A percentile compares a stretch with the other conserved stretches of the same genome.
Evolutionary conservation across 2,888 invertebrate genomes (phyloP).

Genomic region (Cotesia congregata): DNA sequence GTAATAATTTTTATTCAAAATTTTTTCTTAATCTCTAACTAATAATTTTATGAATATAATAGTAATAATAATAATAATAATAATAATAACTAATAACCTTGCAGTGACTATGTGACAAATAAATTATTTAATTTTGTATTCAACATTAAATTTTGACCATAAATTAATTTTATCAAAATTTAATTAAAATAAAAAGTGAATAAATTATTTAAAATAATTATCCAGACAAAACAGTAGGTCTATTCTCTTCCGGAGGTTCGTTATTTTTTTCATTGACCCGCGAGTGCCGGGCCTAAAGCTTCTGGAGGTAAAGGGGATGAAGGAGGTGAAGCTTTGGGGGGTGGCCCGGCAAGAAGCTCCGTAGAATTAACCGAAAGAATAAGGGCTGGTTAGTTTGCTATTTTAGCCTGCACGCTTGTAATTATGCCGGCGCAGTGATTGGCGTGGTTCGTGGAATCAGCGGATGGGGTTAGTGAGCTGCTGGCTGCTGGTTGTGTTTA

Average conservation of each 20-base stretch:
- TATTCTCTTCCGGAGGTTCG: constrained; percentile 43
- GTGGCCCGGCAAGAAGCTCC: constrained; percentile 29
- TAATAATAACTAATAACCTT: too few relatives aligned
- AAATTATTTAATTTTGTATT: too few relatives aligned
- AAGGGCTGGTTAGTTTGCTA: constrained; percentile 58
- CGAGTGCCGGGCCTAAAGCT: constrained; percentile 51
- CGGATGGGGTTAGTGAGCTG: constrained; percentile 54
- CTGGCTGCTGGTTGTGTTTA: constrained; percentile 1
- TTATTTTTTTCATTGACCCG: constrained; percentile 49
- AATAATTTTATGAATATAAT: too few relatives aligned
- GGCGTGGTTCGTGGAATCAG: constrained; percentile 69
- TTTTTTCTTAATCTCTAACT: too few relatives aligned
- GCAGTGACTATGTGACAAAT: too few relatives aligned
- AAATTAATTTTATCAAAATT: too few relatives aligned
- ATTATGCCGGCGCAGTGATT: constrained; percentile 69
- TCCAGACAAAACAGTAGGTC: not conserved
- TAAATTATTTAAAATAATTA: too few relatives aligned
- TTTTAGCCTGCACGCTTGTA: constrained; percentile 62
- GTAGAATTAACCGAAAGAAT: constrained; percentile 50
- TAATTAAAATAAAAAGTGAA: too few relatives aligned
- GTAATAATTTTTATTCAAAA: too few relatives aligned
- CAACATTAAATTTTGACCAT: too few relatives aligned
- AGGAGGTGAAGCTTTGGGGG: not conserved
- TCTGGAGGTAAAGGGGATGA: constrained; percentile 5
- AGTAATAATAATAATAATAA: too few relatives aligned